These are phyloP conservation scores for Notothenia coriiceps DNA, from an alignment of 2,113 vertebrate species.

Conservation along the genomic window DNA sequence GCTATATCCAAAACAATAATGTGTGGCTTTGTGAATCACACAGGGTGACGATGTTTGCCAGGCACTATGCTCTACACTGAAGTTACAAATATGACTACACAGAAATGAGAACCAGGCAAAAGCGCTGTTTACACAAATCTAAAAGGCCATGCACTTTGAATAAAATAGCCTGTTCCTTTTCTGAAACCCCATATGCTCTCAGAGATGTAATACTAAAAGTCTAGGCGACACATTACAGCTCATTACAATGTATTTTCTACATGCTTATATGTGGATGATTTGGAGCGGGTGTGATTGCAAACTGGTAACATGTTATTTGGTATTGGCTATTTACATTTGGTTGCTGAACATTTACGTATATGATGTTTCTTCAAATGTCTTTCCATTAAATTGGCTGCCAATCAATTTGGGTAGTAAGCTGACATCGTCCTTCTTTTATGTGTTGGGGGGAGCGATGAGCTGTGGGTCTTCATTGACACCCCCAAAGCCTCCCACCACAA, in stretches of 20 bases:
- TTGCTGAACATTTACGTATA: not conserved
- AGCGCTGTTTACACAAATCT: not conserved
- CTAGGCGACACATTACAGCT: not conserved
- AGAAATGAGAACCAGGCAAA: not conserved
- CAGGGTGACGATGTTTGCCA: not conserved
- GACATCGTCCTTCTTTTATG: too few relatives aligned
- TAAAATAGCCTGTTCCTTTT: not conserved
- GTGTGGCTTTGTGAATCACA: constrained; percentile 20
- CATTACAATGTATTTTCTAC: not conserved
- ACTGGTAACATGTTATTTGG: not conserved
- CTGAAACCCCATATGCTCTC: not conserved
- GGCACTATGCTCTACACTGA: not conserved
- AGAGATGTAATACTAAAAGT: not conserved
- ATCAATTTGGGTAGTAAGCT: too few relatives aligned
- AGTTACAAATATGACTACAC: not conserved
- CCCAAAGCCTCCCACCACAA: too few relatives aligned
- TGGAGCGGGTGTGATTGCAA: not conserved
- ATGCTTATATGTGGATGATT: not conserved
- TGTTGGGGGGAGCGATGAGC: too few relatives aligned
- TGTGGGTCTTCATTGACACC: too few relatives aligned
- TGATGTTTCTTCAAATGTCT: not conserved
- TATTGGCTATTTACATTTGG: not conserved
- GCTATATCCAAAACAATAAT: not conserved
- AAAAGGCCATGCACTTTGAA: constrained; percentile 1
- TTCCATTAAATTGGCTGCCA: too few relatives aligned